These are phyloP conservation scores for Urocyon cinereoargenteus DNA, from an alignment of 2,797 vertebrate species.

Conservation along the genomic window DNA sequence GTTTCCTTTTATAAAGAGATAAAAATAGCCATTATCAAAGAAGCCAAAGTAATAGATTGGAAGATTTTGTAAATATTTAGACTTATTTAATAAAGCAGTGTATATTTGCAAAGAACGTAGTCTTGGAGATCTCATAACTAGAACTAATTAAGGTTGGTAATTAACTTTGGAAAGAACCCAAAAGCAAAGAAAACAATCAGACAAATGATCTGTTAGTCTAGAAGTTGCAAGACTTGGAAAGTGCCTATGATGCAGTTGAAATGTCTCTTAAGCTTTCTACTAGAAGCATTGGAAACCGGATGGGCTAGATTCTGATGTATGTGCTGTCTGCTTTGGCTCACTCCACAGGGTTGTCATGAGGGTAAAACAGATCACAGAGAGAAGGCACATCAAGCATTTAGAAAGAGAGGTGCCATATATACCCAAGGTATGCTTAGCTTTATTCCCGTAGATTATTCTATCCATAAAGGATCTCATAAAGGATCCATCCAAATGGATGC, in stretches of 20 bases:
- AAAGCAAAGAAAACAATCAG: slow-evolving; percentile 73
- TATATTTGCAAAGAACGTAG: slow-evolving; percentile 52
- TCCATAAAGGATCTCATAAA: background rate
- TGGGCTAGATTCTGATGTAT: background rate
- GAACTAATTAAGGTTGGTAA: slow-evolving; percentile 69
- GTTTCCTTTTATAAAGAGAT: slow-evolving; percentile 18
- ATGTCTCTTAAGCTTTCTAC: background rate
- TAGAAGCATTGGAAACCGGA: background rate
- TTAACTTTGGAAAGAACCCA: slow-evolving; percentile 73
- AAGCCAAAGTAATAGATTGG: background rate
- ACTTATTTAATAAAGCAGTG: slow-evolving; percentile 42
- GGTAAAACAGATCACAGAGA: slow-evolving; percentile 7
- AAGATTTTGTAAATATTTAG: slow-evolving; percentile 61
- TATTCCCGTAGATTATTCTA: background rate
- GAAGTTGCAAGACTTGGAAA: slow-evolving; percentile 48
- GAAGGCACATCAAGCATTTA: slow-evolving; percentile 13
- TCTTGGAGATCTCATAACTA: slow-evolving; percentile 60
- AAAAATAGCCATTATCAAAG: slow-evolving; percentile 14
- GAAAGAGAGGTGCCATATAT: slow-evolving; percentile 1
- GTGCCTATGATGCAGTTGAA: background rate
- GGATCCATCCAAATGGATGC: background rate
- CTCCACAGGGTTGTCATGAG: background rate
- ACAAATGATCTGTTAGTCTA: slow-evolving; percentile 50
- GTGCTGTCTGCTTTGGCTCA: background rate
- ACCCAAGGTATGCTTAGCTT: background rate